Evolutionary conservation across 2,888 invertebrate genomes (phyloP).

Genomic region (Malachius bipustulatus): DNA sequence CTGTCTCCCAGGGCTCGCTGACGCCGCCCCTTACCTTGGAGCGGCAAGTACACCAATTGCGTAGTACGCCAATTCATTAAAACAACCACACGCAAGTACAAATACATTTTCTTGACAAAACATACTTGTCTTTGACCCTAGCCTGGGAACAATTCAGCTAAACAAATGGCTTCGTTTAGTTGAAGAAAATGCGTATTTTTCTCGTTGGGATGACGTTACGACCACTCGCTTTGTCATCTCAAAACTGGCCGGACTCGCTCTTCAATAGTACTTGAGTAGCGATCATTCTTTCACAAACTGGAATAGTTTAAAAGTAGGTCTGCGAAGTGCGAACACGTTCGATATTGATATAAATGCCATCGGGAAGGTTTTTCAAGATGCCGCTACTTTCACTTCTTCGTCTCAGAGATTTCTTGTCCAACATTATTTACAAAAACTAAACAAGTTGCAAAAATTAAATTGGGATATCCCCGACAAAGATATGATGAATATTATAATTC

Average conservation of each 20-base stretch:
- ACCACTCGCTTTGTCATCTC: conserved; percentile 1
- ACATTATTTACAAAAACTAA: no score
- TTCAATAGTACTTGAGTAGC: neutral
- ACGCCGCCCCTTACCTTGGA: conserved; percentile 2
- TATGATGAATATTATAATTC: no score
- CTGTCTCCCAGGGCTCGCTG: no score
- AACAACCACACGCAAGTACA: neutral
- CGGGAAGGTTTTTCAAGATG: no score
- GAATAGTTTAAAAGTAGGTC: neutral
- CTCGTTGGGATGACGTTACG: neutral
- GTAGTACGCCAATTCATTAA: neutral
- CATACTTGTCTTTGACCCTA: neutral
- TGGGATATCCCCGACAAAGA: no score
- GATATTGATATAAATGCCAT: no score
- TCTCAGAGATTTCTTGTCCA: no score
- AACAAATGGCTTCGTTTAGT: conserved; percentile 1
- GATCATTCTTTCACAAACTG: neutral
- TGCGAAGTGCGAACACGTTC: no score
- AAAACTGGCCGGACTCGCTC: neutral
- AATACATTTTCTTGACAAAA: conserved; percentile 1
- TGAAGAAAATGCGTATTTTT: neutral
- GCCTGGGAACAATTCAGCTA: neutral
- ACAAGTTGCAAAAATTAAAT: no score
- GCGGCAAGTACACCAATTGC: neutral
- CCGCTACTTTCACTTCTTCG: no score